phyloP scores from a whole-genome alignment of 2,113 vertebrate genomes.

The Pseudorectes ferrugineus region DNA sequence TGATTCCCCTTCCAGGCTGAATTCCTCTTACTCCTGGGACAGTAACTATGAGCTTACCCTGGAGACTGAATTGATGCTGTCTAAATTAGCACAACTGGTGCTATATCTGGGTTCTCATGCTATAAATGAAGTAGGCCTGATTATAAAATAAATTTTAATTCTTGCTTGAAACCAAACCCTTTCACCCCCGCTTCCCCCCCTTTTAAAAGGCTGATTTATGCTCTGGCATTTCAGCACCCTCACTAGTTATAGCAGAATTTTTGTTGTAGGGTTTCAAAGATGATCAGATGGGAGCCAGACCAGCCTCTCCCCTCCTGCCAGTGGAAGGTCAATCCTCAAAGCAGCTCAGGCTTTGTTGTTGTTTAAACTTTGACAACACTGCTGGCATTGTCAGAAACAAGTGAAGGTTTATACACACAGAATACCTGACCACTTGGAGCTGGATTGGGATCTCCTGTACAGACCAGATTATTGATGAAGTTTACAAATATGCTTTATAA shows the following conservation, averaged over 20 bases:
- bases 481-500: neutral
- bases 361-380: slow-evolving; percentile 20
- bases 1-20: neutral
- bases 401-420: neutral
- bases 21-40: neutral
- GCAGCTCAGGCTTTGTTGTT: neutral
- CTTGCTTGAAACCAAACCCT: neutral
- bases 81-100: neutral
- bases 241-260: neutral
- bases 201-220: neutral
- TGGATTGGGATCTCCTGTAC: neutral
- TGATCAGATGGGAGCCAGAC: neutral
- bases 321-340: slow-evolving; percentile 22
- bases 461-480: neutral
- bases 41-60: neutral
- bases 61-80: neutral
- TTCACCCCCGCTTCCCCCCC: accelerated
- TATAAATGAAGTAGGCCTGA: neutral
- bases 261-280: neutral
- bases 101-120: neutral
- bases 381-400: neutral
- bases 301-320: neutral
- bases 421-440: neutral
- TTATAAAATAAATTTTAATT: neutral
- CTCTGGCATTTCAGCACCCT: neutral